Conservation (phyloP, 2,113 vertebrate species). For the Theristicus caerulescens region DNA sequence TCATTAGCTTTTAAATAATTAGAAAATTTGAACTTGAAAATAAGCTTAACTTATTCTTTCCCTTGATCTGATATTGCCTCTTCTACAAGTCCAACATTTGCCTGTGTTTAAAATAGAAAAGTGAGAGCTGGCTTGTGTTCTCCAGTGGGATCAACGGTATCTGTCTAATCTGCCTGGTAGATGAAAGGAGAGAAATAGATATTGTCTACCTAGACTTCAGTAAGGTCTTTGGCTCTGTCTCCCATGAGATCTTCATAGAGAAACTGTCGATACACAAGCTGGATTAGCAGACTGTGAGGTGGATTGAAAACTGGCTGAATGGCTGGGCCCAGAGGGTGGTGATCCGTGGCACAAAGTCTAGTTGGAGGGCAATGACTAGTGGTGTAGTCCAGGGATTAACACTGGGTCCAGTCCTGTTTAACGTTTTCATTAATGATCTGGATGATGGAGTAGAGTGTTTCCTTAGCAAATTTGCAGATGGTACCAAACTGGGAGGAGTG, state of each 20-base stretch:
- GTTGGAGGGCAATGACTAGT: neutral
- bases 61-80: neutral
- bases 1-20: neutral
- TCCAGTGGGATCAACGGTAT: neutral
- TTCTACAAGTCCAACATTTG: neutral
- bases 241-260: neutral
- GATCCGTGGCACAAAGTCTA: no score
- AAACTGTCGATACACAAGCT: neutral
- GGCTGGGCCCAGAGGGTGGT: neutral
- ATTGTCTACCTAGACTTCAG: neutral
- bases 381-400: neutral
- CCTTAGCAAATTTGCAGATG: neutral
- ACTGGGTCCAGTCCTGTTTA: neutral
- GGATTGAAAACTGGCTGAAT: neutral
- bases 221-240: neutral
- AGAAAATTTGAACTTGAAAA: neutral
- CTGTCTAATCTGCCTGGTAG: neutral
- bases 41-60: neutral
- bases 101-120: neutral
- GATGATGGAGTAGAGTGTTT: neutral
- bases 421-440: neutral
- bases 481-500: neutral
- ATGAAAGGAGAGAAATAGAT: no score
- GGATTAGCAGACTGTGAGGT: neutral
- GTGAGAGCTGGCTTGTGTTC: neutral